A percentile compares a stretch with the other conserved stretches of the same genome.
Evolutionary conservation across 2,113 vertebrate genomes (phyloP).

Genomic region (Microcebus ravelobensis): DNA sequence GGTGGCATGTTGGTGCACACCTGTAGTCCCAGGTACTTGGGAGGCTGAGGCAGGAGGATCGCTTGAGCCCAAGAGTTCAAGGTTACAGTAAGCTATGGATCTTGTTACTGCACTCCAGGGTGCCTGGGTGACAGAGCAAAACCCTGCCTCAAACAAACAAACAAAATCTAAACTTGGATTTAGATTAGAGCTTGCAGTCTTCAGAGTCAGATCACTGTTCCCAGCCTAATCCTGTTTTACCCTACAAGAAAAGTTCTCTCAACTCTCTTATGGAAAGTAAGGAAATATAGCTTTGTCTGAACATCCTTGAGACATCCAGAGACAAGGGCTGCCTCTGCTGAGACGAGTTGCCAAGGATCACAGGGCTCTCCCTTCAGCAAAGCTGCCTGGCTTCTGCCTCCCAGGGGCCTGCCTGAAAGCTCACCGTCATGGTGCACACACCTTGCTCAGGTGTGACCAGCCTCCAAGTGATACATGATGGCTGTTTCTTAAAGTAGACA

Average conservation of each 20-base stretch:
- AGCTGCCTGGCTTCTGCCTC: neutral
- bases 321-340: neutral
- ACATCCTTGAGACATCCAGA: neutral
- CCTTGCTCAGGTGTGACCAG: neutral
- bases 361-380: neutral
- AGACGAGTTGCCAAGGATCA: neutral
- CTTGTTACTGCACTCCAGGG: no score
- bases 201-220: neutral
- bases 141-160: no score
- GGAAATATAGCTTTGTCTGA: neutral
- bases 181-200: neutral
- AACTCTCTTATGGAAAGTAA: neutral
- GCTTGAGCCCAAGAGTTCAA: no score
- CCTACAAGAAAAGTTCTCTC: neutral
- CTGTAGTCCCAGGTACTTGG: no score
- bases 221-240: neutral
- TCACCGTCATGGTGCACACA: accelerated
- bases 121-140: no score
- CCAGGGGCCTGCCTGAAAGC: neutral
- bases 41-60: no score
- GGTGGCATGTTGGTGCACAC: no score
- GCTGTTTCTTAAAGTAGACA: neutral
- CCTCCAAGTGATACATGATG: neutral
- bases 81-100: no score
- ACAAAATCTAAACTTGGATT: neutral